Conservation (phyloP, 2,113 vertebrate genomes). For the Phasianus colchicus region DNA sequence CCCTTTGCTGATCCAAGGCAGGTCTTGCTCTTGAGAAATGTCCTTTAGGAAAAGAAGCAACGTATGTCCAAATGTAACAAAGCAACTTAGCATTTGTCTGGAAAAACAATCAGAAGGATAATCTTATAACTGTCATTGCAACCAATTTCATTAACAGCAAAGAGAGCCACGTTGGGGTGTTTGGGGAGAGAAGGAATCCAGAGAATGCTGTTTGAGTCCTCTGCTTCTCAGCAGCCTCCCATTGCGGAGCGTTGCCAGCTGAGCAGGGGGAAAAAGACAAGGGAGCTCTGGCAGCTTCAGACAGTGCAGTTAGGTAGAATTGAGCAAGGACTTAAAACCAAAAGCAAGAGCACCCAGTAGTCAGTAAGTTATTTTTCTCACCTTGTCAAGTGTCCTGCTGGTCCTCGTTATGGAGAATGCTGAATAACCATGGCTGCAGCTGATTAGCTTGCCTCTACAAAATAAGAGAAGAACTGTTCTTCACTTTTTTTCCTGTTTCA, state of each 20-base stretch:
- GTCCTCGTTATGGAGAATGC: background rate
- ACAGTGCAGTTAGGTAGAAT: background rate
- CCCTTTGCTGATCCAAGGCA: background rate
- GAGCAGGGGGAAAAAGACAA: background rate
- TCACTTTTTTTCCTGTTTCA: background rate
- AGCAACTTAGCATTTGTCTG: constrained; percentile 8
- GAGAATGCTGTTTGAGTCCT: background rate
- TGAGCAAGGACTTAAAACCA: background rate
- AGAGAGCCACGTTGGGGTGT: background rate
- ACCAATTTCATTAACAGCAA: background rate
- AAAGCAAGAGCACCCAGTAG: background rate
- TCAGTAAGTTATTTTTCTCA: background rate
- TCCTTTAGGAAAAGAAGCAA: background rate
- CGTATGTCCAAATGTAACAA: background rate
- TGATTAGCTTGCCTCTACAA: background rate
- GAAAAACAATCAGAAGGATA: constrained; percentile 6
- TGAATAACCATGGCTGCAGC: background rate
- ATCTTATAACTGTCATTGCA: background rate
- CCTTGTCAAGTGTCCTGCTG: background rate
- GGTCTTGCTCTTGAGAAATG: background rate
- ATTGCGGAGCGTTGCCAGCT: background rate
- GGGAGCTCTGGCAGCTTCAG: background rate
- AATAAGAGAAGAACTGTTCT: background rate
- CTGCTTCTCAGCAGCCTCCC: background rate
- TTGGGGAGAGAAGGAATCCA: background rate